Evolutionary conservation across 2,888 invertebrate species (phyloP).

Genomic region (Deilephila elpenor): DNA sequence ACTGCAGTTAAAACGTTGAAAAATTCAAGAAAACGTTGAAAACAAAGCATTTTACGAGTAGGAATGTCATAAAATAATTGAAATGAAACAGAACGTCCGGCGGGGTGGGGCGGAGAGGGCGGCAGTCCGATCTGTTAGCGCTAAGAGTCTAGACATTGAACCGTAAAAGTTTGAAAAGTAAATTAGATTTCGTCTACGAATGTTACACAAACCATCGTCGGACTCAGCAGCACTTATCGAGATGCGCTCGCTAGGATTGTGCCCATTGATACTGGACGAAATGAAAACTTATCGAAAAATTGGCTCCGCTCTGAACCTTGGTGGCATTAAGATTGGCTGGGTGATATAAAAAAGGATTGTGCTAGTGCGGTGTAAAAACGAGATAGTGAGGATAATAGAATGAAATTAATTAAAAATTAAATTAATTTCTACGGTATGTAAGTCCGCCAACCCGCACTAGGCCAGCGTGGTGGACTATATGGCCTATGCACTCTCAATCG

Average conservation of each 20-base stretch:
- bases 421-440: too few species aligned
- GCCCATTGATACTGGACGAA: slow-evolving; percentile 43
- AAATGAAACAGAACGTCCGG: slow-evolving; percentile 52
- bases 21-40: slow-evolving; percentile 36
- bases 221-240: slow-evolving; percentile 70
- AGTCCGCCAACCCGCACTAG: too few species aligned
- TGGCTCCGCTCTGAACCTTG: not conserved
- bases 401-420: too few species aligned
- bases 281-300: slow-evolving; percentile 17
- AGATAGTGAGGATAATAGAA: too few species aligned
- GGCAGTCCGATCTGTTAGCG: slow-evolving; percentile 36
- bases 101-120: slow-evolving; percentile 33
- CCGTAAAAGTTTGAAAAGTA: slow-evolving; percentile 71
- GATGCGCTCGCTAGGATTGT: slow-evolving; percentile 52
- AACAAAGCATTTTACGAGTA: slow-evolving; percentile 39
- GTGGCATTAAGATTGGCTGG: not conserved
- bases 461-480: too few species aligned
- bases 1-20: not conserved
- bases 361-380: too few species aligned
- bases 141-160: slow-evolving; percentile 62
- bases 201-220: slow-evolving; percentile 72
- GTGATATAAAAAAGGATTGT: not conserved
- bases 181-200: slow-evolving; percentile 76
- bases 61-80: slow-evolving; percentile 43
- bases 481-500: too few species aligned